Conservation (phyloP, 2,113 vertebrate genomes). For the Benitochromis conjunctus region DNA sequence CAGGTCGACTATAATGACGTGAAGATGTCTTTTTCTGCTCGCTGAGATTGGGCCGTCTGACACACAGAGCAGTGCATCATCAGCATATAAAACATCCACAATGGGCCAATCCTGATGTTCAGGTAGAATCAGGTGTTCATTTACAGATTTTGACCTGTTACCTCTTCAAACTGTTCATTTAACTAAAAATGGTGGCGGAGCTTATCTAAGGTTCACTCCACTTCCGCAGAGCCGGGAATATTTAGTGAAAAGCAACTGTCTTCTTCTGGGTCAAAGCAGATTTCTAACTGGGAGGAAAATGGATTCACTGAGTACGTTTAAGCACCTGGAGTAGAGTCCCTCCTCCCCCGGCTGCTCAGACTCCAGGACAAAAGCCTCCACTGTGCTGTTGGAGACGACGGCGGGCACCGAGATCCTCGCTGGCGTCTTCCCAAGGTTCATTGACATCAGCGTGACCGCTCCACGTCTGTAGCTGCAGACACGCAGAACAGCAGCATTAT, state of each 20-base stretch:
- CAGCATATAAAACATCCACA: neutral
- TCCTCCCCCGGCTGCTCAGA: constrained; percentile 68
- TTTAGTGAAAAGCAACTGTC: neutral
- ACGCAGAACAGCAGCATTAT: neutral
- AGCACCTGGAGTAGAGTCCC: constrained; percentile 83
- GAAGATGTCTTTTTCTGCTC: neutral
- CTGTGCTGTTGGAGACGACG: constrained; percentile 58
- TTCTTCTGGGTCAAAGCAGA: neutral
- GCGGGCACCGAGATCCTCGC: constrained; percentile 69
- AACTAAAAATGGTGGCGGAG: neutral
- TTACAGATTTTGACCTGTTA: neutral
- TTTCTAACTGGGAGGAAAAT: neutral
- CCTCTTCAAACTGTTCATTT: neutral
- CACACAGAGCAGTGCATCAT: neutral
- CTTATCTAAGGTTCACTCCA: neutral
- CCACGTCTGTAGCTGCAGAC: constrained; percentile 77
- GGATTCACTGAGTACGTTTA: neutral
- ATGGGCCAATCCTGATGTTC: neutral
- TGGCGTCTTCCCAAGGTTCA: constrained; percentile 80
- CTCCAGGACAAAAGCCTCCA: constrained; percentile 84
- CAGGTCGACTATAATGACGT: neutral
- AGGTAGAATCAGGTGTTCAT: neutral
- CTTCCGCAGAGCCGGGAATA: neutral
- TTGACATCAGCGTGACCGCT: constrained; percentile 80
- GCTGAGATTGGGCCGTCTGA: neutral